phyloP scores from a whole-genome alignment of 2,888 invertebrate genomes.

The Calameuta idolon region DNA sequence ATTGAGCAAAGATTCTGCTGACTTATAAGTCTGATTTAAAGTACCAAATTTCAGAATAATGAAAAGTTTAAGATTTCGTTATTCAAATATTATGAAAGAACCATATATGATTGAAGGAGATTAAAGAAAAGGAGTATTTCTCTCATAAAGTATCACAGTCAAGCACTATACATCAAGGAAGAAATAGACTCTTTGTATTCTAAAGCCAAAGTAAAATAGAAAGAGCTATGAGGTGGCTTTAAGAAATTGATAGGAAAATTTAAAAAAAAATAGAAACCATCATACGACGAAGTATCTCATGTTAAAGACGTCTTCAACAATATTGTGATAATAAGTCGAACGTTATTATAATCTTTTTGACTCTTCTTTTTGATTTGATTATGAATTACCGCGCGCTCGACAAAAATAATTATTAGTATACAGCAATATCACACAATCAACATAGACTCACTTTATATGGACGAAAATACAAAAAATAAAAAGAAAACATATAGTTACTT shows the following conservation, averaged over 20 bases:
- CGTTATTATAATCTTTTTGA: background rate
- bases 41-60: background rate
- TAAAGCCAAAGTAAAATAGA: background rate
- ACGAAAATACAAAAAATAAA: background rate
- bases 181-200: background rate
- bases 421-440: background rate
- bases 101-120: background rate
- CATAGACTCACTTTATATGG: background rate
- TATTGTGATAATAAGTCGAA: background rate
- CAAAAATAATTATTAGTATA: background rate
- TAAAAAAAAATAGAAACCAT: background rate
- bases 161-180: background rate
- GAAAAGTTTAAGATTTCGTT: background rate
- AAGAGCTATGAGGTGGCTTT: background rate
- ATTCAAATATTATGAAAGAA: background rate
- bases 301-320: background rate
- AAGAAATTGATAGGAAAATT: background rate
- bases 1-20: background rate
- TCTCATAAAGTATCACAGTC: background rate
- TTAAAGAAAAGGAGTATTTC: background rate
- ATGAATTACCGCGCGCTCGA: background rate
- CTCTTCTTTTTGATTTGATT: background rate
- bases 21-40: background rate
- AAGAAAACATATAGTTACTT: background rate
- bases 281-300: background rate